These are phyloP conservation scores for Gymnothorax reevesii DNA, from an alignment of 2,797 vertebrate genomes.

Conservation along the genomic window DNA sequence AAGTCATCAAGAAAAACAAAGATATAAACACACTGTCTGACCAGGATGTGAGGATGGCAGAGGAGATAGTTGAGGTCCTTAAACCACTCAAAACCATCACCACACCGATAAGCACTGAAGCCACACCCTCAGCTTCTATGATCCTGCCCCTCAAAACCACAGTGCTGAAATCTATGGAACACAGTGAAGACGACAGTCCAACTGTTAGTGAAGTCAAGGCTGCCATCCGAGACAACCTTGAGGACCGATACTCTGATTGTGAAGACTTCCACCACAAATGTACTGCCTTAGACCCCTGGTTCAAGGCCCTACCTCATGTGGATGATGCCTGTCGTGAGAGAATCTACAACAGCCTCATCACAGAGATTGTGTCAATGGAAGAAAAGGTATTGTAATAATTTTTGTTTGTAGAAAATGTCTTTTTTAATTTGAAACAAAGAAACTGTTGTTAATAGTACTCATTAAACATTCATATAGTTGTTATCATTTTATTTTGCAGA, in stretches of 20 bases:
- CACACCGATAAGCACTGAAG: too few relatives aligned
- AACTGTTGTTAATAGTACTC: slow-evolving; percentile 18
- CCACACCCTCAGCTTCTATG: slow-evolving; percentile 30
- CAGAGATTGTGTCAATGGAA: slow-evolving; percentile 16
- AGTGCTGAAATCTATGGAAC: slow-evolving; percentile 26
- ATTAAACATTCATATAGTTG: slow-evolving; percentile 18
- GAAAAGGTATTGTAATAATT: slow-evolving; percentile 30
- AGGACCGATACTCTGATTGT: slow-evolving; percentile 33
- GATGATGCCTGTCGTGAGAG: too few relatives aligned
- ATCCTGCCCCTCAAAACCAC: slow-evolving; percentile 29
- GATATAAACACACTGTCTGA: slow-evolving; percentile 26
- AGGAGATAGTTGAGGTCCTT: slow-evolving; percentile 29
- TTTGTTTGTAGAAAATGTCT: slow-evolving; percentile 22
- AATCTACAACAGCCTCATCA: slow-evolving; percentile 16
- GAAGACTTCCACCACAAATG: slow-evolving; percentile 33
- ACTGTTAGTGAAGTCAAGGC: slow-evolving; percentile 32
- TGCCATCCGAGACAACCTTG: slow-evolving; percentile 33
- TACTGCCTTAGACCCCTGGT: slow-evolving; percentile 31
- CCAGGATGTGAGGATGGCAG: slow-evolving; percentile 23
- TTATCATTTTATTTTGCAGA: too few relatives aligned
- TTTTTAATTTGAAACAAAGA: slow-evolving; percentile 13
- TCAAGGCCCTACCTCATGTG: too few relatives aligned
- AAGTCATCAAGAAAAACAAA: slow-evolving; percentile 29
- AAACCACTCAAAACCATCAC: slow-evolving; percentile 34
- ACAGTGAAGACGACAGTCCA: slow-evolving; percentile 26